Conservation (phyloP, 2,797 vertebrate species). For the Lepidocolaptes lacrymiger region DNA sequence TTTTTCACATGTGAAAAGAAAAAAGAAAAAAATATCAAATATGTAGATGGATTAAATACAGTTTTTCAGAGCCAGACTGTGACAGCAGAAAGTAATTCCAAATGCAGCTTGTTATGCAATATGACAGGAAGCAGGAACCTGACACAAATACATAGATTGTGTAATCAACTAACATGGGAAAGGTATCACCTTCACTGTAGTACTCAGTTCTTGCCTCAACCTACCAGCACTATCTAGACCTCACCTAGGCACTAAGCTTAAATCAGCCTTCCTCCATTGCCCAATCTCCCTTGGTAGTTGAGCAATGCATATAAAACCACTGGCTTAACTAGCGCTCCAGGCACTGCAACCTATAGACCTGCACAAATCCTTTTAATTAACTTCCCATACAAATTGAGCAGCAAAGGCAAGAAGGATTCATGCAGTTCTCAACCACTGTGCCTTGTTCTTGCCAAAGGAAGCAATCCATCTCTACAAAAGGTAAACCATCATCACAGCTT, state of each 20-base stretch:
- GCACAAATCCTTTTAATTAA: not conserved
- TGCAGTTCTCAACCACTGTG: not conserved
- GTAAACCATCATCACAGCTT: not conserved
- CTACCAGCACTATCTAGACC: not conserved
- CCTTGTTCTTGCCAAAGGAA: not conserved
- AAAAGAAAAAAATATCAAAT: not conserved
- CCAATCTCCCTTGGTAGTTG: not conserved
- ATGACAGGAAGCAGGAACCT: not conserved
- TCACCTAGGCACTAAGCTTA: not conserved
- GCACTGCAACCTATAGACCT: not conserved
- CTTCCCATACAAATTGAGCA: not conserved
- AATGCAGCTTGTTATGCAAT: not conserved
- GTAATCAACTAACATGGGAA: fast-evolving
- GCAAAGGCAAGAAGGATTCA: not conserved
- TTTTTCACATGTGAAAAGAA: not conserved
- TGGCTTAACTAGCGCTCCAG: not conserved
- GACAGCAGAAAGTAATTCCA: not conserved
- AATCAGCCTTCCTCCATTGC: not conserved
- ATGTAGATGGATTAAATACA: not conserved
- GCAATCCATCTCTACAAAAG: not conserved
- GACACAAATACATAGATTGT: not conserved
- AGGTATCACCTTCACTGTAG: not conserved
- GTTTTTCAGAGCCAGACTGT: not conserved
- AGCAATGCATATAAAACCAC: not conserved
- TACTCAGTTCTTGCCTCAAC: not conserved